phyloP scores from a whole-genome alignment of 1,140 invertebrate species.

The Listronotus oregonensis region DNA sequence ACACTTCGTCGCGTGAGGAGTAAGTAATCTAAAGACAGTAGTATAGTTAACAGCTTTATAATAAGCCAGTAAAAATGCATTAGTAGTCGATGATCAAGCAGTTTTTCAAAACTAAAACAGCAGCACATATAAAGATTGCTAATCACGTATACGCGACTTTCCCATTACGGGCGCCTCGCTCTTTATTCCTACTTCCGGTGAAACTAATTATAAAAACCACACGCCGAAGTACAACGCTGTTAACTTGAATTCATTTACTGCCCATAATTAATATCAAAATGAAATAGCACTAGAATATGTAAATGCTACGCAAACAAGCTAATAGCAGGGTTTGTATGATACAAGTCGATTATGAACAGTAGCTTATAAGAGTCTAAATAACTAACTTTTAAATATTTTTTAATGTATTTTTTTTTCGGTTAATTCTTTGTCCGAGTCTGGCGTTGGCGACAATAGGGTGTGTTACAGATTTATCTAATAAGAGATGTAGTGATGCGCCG shows the following conservation, averaged over 20 bases:
- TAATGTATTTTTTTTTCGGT: too few species aligned
- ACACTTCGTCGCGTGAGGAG: not conserved
- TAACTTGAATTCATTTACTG: conserved; percentile 26
- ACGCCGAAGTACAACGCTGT: conserved; percentile 29
- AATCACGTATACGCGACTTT: conserved; percentile 43
- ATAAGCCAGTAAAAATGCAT: conserved; percentile 47
- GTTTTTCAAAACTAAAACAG: conserved; percentile 30
- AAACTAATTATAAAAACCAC: conserved; percentile 31
- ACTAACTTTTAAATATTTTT: too few species aligned
- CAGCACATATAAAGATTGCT: conserved; percentile 42
- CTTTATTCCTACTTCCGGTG: conserved; percentile 37
- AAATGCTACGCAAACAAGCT: conserved; percentile 22
- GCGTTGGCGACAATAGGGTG: too few species aligned
- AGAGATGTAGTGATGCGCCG: too few species aligned
- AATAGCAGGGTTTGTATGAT: not conserved
- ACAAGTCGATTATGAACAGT: too few species aligned
- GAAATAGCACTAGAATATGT: conserved; percentile 22
- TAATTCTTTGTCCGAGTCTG: too few species aligned
- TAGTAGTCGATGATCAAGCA: conserved; percentile 42
- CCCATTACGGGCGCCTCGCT: conserved; percentile 41
- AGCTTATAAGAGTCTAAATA: too few species aligned
- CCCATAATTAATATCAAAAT: conserved; percentile 29
- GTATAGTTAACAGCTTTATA: conserved; percentile 31
- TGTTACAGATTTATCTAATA: too few species aligned
- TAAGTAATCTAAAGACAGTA: not conserved